phyloP scores from a whole-genome alignment of 2,113 vertebrate species.

The Alligator sinensis region DNA sequence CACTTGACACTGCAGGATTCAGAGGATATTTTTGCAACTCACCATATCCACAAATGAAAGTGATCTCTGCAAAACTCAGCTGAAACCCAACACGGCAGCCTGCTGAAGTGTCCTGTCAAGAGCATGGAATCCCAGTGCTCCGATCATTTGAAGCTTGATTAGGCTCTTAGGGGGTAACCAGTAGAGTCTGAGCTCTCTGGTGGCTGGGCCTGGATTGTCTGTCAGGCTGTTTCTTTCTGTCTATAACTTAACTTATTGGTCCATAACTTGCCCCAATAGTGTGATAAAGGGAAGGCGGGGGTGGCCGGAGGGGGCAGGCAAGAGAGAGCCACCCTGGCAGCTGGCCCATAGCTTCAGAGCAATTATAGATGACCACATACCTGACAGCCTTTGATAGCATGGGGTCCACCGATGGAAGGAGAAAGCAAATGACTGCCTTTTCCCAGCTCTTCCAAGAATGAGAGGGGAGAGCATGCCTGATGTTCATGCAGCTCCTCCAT shows the following conservation, averaged over 20 bases:
- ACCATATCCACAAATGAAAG: not conserved
- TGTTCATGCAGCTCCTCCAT: not conserved
- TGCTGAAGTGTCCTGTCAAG: not conserved
- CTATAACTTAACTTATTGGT: too few species aligned
- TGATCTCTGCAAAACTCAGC: not conserved
- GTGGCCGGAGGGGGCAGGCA: accelerated
- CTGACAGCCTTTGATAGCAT: not conserved
- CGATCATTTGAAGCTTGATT: not conserved
- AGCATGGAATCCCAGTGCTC: accelerated
- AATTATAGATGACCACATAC: accelerated
- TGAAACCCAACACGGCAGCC: not conserved
- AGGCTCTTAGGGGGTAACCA: not conserved
- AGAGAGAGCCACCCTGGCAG: not conserved
- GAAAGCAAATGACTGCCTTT: not conserved
- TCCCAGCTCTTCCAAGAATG: not conserved
- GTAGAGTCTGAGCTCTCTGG: not conserved
- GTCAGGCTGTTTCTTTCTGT: not conserved
- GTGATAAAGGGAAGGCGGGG: not conserved
- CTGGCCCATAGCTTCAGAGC: not conserved
- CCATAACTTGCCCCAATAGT: not conserved
- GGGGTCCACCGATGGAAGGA: not conserved
- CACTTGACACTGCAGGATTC: not conserved
- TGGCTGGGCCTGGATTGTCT: not conserved
- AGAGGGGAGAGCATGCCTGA: not conserved
- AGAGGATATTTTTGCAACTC: accelerated